phyloP scores from a whole-genome alignment of 1,140 invertebrate genomes.

The Dendrolimus kikuchii region DNA sequence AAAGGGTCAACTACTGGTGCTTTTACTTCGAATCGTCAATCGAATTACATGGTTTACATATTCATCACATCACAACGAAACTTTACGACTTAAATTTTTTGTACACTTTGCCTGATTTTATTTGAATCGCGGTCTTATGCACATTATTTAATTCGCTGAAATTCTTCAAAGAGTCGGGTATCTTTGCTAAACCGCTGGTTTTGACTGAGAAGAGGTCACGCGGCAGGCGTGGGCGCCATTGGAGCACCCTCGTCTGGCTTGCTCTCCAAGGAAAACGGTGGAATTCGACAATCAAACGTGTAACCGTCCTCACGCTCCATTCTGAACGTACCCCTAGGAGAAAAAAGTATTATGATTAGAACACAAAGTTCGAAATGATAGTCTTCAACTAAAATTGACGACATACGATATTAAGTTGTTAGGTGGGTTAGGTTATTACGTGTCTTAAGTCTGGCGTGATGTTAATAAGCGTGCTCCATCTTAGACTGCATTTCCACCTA shows the following conservation, averaged over 20 bases:
- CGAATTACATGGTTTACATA: slow-evolving; percentile 18
- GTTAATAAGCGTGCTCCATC: no score
- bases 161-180: background rate
- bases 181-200: slow-evolving; percentile 1
- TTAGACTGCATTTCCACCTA: no score
- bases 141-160: no score
- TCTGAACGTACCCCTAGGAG: slow-evolving; percentile 91
- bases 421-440: no score
- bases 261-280: slow-evolving; percentile 95
- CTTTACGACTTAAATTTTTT: background rate
- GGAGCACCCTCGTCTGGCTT: slow-evolving; percentile 83
- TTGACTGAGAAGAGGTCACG: slow-evolving; percentile 17
- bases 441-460: no score
- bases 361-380: no score
- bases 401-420: no score
- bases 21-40: slow-evolving; percentile 18
- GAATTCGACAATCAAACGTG: slow-evolving; percentile 96
- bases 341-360: background rate
- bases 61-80: slow-evolving; percentile 12
- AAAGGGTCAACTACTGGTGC: no score
- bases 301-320: slow-evolving; percentile 97
- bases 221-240: slow-evolving; percentile 54
- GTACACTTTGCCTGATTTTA: no score
- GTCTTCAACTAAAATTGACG: no score
- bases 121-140: no score